Conservation (phyloP, 2,113 vertebrate species). For the Aptenodytes patagonicus region DNA sequence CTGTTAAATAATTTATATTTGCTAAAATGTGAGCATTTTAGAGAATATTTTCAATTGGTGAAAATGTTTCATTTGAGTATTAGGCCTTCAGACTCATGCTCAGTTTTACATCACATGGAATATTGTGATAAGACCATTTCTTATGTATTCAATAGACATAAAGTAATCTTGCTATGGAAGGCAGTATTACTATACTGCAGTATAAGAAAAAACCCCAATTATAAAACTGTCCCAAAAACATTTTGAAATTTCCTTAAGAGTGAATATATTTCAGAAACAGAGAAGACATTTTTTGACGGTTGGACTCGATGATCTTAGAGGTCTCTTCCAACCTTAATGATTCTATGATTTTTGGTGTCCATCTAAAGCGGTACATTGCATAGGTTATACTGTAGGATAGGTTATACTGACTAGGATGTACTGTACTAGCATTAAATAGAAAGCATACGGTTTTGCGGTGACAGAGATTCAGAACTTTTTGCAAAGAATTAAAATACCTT, state of each 20-base stretch:
- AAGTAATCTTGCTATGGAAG: neutral
- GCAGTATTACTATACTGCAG: neutral
- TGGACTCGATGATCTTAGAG: no score
- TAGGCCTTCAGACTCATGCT: neutral
- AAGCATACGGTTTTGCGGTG: neutral
- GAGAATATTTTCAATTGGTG: neutral
- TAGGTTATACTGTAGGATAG: neutral
- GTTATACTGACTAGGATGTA: neutral
- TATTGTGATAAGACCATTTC: neutral
- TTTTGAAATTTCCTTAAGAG: neutral
- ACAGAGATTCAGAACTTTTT: neutral
- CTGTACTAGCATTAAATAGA: neutral
- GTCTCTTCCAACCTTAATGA: no score
- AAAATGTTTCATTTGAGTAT: neutral
- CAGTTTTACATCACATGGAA: neutral
- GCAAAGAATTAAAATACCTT: neutral
- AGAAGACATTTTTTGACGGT: neutral
- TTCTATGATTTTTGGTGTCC: neutral
- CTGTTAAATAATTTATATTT: conserved; percentile 43
- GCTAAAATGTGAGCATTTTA: conserved; percentile 33
- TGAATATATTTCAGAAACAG: neutral
- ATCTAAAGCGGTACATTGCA: neutral
- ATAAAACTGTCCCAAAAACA: neutral
- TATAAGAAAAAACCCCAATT: neutral
- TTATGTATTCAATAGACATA: neutral